Conservation (phyloP, 2,797 vertebrate species). For the Propithecus deckenii region DNA sequence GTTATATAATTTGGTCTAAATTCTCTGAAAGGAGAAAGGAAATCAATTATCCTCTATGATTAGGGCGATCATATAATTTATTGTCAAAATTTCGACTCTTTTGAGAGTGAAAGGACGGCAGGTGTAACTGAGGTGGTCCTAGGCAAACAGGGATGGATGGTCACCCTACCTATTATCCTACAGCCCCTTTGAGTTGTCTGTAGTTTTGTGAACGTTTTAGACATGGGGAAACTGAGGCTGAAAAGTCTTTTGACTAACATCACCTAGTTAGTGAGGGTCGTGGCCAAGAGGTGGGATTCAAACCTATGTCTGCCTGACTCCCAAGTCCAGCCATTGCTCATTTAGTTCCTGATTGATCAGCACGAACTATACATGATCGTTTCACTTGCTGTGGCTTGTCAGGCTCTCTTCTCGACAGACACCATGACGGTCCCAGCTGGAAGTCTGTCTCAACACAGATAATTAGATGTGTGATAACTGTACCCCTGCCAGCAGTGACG, state of each 20-base stretch:
- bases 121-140: neutral
- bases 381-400: neutral
- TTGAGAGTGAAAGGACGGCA: neutral
- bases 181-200: neutral
- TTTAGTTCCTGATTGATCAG: neutral
- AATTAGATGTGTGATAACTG: conserved; percentile 43
- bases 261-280: neutral
- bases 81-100: neutral
- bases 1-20: neutral
- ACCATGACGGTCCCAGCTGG: conserved; percentile 41
- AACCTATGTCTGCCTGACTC: neutral
- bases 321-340: neutral
- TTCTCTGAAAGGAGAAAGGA: neutral
- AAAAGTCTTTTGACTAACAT: neutral
- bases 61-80: neutral
- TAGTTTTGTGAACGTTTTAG: neutral
- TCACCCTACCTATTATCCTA: neutral
- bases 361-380: neutral
- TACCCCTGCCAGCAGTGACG: neutral
- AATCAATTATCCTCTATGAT: neutral
- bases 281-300: neutral
- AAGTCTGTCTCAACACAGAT: conserved; percentile 53
- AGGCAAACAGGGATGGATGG: neutral
- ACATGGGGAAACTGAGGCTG: neutral
- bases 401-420: neutral